Percentiles rank a stretch among this genome's conserved stretches.
Evolutionary conservation across 1,140 invertebrate species (phyloP).

Genomic region (Reticulitermes speratus): DNA sequence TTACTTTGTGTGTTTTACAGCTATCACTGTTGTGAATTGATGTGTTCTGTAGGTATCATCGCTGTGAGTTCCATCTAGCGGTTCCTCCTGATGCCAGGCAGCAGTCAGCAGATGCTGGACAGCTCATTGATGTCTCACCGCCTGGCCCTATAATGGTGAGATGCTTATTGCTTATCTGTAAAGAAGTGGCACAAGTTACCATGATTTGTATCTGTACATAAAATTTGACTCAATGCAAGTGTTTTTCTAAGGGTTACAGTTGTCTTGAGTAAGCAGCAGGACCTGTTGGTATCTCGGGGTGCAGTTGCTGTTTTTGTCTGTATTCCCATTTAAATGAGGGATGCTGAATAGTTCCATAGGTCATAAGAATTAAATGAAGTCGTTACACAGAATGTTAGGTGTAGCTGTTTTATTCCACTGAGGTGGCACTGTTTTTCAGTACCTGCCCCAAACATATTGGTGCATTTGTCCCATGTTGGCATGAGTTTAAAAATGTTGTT

Average conservation of each 20-base stretch:
- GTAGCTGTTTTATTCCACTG: too few relatives aligned
- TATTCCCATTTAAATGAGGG: too few relatives aligned
- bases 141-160: constrained; percentile 60
- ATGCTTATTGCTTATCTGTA: constrained; percentile 36
- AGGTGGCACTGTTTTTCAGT: too few relatives aligned
- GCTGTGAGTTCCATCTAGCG: constrained; percentile 83
- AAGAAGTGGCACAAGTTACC: background rate
- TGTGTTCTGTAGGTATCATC: constrained; percentile 60
- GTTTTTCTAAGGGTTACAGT: background rate
- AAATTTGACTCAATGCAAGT: background rate
- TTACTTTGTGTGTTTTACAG: too few relatives aligned
- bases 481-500: too few relatives aligned
- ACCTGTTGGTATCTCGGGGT: too few relatives aligned
- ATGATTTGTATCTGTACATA: background rate
- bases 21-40: background rate
- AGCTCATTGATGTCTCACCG: constrained; percentile 59
- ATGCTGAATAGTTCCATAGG: too few relatives aligned
- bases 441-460: too few relatives aligned
- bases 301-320: too few relatives aligned
- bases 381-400: too few relatives aligned
- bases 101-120: constrained; percentile 52
- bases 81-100: constrained; percentile 59
- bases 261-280: background rate
- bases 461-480: too few relatives aligned
- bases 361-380: too few relatives aligned